A percentile compares a stretch with the other conserved stretches of the same genome.
Evolutionary conservation across 2,797 vertebrate genomes (phyloP).

Genomic region (Pygocentrus nattereri): DNA sequence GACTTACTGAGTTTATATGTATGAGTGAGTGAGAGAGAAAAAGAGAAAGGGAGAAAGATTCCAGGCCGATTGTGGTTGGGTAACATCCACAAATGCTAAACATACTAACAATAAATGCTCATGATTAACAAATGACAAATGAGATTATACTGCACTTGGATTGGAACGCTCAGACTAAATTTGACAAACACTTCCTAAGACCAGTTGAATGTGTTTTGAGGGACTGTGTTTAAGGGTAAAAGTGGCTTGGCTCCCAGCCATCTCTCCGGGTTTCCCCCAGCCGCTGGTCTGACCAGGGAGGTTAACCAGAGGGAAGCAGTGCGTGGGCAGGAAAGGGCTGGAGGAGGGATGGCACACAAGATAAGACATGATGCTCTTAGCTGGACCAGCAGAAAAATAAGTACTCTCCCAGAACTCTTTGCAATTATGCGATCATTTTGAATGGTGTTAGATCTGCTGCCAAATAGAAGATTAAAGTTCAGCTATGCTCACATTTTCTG

Average conservation of each 20-base stretch:
- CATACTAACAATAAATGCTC: constrained; percentile 5
- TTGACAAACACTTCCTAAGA: constrained; percentile 3
- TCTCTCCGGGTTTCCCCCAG: constrained; percentile 58
- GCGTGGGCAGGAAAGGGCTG: constrained; percentile 71
- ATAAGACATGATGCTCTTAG: constrained; percentile 68
- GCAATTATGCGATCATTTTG: constrained; percentile 25
- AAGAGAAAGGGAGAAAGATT: not conserved
- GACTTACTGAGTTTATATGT: constrained; percentile 37
- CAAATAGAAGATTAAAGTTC: constrained; percentile 23
- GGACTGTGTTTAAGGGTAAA: constrained; percentile 25
- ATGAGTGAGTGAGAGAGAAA: not conserved
- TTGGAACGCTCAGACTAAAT: constrained; percentile 9
- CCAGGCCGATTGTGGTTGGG: not conserved
- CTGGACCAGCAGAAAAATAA: constrained; percentile 15
- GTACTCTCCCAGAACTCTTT: constrained; percentile 7
- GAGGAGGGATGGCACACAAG: constrained; percentile 78
- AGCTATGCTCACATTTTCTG: constrained; percentile 12
- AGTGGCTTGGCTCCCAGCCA: constrained; percentile 28
- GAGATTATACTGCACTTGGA: constrained; percentile 22
- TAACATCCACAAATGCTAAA: constrained; percentile 15
- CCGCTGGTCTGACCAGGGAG: constrained; percentile 52
- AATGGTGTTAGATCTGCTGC: constrained; percentile 4
- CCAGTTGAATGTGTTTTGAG: constrained; percentile 14
- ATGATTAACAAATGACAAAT: constrained; percentile 17
- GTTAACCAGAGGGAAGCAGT: constrained; percentile 54